Conservation (phyloP, 2,113 vertebrate genomes). For the Spea multiplicata region DNA sequence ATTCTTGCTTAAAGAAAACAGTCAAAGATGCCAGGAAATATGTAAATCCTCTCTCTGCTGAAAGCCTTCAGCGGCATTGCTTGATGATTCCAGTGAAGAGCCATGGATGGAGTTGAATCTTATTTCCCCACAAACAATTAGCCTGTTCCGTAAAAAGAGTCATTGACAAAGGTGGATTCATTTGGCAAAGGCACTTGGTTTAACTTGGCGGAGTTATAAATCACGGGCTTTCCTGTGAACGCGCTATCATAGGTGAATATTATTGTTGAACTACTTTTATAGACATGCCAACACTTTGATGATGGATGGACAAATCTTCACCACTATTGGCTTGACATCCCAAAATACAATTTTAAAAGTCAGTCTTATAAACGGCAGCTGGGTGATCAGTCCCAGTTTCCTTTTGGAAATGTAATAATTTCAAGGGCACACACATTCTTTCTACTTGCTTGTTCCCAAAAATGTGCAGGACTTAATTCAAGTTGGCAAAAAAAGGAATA, state of each 20-base stretch:
- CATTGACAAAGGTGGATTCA: background rate
- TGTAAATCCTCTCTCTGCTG: slow-evolving; percentile 32
- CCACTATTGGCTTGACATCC: background rate
- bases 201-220: background rate
- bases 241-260: background rate
- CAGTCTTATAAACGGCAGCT: background rate
- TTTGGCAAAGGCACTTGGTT: background rate
- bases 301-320: background rate
- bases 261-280: background rate
- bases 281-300: background rate
- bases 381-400: background rate
- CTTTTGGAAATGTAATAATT: background rate
- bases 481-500: slow-evolving; percentile 19
- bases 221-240: background rate
- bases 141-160: background rate
- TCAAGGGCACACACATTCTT: background rate
- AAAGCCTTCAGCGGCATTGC: background rate
- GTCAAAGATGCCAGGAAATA: slow-evolving; percentile 18
- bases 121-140: slow-evolving; percentile 7
- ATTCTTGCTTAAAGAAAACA: slow-evolving; percentile 23
- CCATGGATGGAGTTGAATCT: background rate
- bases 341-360: background rate
- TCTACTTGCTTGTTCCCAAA: background rate
- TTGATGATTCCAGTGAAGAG: slow-evolving; percentile 8
- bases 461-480: slow-evolving; percentile 13